Percentiles rank a stretch among this genome's conserved stretches.
Evolutionary conservation across 23 tunicate species (phyloP).

Genomic region (Styela plicata): DNA sequence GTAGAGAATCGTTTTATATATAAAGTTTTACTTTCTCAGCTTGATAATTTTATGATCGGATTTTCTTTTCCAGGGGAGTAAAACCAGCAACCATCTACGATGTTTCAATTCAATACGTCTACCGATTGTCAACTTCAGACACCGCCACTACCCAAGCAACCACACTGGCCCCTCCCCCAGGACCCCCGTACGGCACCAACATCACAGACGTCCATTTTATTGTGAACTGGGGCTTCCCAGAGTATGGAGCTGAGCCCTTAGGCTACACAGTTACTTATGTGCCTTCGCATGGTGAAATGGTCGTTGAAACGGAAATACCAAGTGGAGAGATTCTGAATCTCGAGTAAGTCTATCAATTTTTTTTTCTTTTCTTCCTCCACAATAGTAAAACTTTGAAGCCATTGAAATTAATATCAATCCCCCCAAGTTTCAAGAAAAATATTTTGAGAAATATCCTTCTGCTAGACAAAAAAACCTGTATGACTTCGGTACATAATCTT

Average conservation of each 20-base stretch:
- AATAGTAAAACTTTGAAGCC: neutral
- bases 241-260: conserved; percentile 19
- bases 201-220: conserved; percentile 50
- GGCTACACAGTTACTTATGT: conserved; percentile 48
- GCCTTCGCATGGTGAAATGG: conserved; percentile 3
- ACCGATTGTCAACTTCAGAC: neutral
- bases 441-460: too few species aligned
- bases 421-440: too few species aligned
- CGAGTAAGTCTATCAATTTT: conserved; percentile 12
- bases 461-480: neutral
- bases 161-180: conserved; percentile 51
- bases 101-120: conserved; percentile 35
- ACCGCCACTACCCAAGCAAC: conserved; percentile 25
- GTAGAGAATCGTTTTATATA: too few species aligned
- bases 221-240: conserved; percentile 42
- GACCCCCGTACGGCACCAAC: conserved; percentile 47
- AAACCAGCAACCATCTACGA: conserved; percentile 43
- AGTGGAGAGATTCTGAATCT: conserved; percentile 11
- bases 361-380: neutral
- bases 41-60: too few species aligned
- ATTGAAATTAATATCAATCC: neutral
- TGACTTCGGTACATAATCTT: neutral
- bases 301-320: conserved; percentile 30
- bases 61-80: conserved; percentile 32
- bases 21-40: too few species aligned